These are phyloP conservation scores for Lordiphosa stackelbergi DNA, from an alignment of 1,140 invertebrate species.

Conservation along the genomic window DNA sequence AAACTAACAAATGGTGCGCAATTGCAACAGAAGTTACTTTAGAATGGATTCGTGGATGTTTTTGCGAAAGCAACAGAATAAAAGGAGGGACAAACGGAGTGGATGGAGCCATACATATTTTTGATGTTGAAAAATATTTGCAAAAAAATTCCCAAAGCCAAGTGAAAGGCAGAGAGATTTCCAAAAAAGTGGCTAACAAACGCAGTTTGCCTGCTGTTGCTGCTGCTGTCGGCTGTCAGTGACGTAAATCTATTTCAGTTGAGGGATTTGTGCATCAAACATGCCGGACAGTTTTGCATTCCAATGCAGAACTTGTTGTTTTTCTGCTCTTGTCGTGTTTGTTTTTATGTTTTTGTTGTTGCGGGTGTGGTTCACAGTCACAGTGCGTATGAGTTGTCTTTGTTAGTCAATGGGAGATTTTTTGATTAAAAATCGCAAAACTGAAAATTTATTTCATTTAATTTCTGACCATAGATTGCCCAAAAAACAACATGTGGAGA, in stretches of 20 bases:
- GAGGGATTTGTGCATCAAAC: constrained; percentile 72
- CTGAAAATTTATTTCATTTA: constrained; percentile 65
- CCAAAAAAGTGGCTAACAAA: constrained; percentile 65
- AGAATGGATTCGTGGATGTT: constrained; percentile 3
- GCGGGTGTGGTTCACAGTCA: constrained; percentile 33
- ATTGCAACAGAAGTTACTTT: constrained; percentile 23
- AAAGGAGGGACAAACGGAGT: background rate
- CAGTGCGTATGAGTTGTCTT: constrained; percentile 60
- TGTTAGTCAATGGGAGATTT: constrained; percentile 14
- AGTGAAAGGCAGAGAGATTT: constrained; percentile 20
- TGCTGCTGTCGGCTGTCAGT: constrained; percentile 55
- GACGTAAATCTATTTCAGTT: constrained; percentile 75
- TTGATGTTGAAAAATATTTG: constrained; percentile 70
- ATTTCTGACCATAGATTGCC: constrained; percentile 49
- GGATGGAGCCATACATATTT: constrained; percentile 45
- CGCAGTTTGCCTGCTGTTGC: constrained; percentile 34
- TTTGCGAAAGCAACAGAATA: too few species aligned
- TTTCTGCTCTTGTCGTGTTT: background rate
- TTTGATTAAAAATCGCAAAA: constrained; percentile 63
- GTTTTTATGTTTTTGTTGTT: constrained; percentile 7
- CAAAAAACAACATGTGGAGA: too few species aligned
- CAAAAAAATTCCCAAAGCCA: constrained; percentile 58
- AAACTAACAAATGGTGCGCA: constrained; percentile 41
- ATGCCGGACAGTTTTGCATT: constrained; percentile 70
- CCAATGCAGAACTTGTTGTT: constrained; percentile 22